Conservation (phyloP, 2,888 invertebrate genomes). For the Myathropa florea region DNA sequence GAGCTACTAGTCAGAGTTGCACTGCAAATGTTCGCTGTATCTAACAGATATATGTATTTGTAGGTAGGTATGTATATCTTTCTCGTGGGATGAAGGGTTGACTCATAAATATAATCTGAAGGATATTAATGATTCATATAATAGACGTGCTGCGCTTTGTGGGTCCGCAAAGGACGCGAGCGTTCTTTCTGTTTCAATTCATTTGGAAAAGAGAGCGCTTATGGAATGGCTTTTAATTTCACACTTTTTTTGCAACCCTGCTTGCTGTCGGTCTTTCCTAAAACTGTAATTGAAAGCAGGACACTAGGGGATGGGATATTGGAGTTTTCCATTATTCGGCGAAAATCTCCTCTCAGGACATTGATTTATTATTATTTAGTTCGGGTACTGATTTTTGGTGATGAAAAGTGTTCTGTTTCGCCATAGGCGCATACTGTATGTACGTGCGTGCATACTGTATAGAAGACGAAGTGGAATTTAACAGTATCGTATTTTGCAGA, state of each 20-base stretch:
- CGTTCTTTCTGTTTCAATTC: conserved; percentile 18
- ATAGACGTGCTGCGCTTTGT: conserved; percentile 61
- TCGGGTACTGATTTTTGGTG: not conserved
- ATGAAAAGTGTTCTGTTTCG: not conserved
- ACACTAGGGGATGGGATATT: conserved; percentile 12
- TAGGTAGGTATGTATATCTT: not conserved
- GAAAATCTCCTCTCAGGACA: conserved; percentile 43
- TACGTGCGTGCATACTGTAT: not conserved
- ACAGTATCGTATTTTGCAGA: not conserved
- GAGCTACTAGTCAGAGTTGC: conserved; percentile 25
- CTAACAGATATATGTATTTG: not conserved
- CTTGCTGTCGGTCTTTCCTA: conserved; percentile 16
- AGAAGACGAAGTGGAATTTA: not conserved
- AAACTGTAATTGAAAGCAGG: conserved; percentile 58
- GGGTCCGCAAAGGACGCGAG: not conserved
- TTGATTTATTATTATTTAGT: conserved; percentile 65
- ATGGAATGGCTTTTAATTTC: conserved; percentile 65
- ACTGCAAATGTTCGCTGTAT: conserved; percentile 36
- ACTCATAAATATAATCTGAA: conserved; percentile 69
- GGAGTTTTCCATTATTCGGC: conserved; percentile 32
- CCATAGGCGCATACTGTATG: not conserved
- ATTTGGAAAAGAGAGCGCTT: conserved; percentile 62
- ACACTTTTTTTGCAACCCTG: conserved; percentile 10
- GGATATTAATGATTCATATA: conserved; percentile 65
- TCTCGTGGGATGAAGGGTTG: conserved; percentile 39